Evolutionary conservation across 1,140 invertebrate species (phyloP).

Genomic region (Sycobia sp.): DNA sequence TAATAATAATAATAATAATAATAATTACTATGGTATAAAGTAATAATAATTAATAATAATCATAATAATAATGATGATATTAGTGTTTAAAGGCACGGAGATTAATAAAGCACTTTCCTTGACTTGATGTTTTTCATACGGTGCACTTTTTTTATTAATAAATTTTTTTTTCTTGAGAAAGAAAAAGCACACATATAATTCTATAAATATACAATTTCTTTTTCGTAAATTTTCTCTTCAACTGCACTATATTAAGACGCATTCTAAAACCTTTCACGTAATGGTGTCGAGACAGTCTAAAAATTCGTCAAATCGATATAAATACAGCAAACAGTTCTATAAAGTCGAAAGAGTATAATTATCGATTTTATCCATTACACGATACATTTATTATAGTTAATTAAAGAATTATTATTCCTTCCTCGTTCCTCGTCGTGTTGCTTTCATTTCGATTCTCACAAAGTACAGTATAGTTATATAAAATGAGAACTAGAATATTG

Average conservation of each 20-base stretch:
- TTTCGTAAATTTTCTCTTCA: constrained; percentile 10
- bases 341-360: constrained; percentile 17
- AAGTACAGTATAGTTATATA: no score
- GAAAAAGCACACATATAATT: constrained; percentile 16
- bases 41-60: constrained; percentile 34
- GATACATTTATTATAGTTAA: constrained; percentile 21
- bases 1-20: constrained; percentile 28
- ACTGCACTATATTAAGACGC: constrained; percentile 2
- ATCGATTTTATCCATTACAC: constrained; percentile 6
- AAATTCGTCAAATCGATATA: constrained; percentile 13
- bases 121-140: constrained; percentile 41
- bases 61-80: constrained; percentile 24
- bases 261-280: constrained; percentile 12
- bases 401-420: constrained; percentile 22
- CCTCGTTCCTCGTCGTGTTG: background rate
- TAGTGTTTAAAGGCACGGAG: constrained; percentile 50
- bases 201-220: constrained; percentile 29
- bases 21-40: no score
- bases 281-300: background rate
- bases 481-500: no score
- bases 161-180: constrained; percentile 19
- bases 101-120: constrained; percentile 55
- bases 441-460: no score
- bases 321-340: constrained; percentile 2
- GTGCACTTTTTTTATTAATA: constrained; percentile 42